Evolutionary conservation across 2,113 vertebrate genomes (phyloP).

Genomic region (Salvelinus alpinus): DNA sequence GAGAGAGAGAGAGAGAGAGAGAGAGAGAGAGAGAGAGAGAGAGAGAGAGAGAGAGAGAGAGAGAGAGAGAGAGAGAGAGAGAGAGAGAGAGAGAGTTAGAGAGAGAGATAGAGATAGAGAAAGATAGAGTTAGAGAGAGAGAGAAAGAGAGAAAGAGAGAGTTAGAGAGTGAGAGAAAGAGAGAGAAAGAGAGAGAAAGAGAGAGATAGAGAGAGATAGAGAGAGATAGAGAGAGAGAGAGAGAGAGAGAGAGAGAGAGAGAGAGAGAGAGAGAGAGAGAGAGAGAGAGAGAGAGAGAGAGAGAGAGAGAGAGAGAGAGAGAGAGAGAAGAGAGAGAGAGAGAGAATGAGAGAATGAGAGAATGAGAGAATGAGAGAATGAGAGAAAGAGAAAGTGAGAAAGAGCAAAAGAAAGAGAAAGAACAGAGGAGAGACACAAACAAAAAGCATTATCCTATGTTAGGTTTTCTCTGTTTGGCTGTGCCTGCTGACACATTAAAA

Average conservation of each 20-base stretch:
- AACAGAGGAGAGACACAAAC: neutral
- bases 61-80: too few species aligned
- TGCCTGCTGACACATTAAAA: conserved; percentile 2
- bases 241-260: neutral
- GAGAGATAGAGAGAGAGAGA: neutral
- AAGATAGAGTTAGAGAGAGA: too few species aligned
- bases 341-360: neutral
- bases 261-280: too few species aligned
- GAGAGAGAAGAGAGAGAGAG: neutral
- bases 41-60: too few species aligned
- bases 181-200: rapidly evolving
- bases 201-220: neutral
- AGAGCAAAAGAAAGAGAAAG: neutral
- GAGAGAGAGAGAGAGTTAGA: too few species aligned
- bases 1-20: too few species aligned
- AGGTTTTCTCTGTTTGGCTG: conserved; percentile 8
- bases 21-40: too few species aligned
- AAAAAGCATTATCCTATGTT: neutral
- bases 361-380: neutral
- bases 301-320: neutral
- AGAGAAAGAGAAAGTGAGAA: neutral
- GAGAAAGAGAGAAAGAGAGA: too few species aligned
- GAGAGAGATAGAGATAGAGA: too few species aligned
- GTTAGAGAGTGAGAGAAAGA: too few species aligned
- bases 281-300: too few species aligned